A percentile compares a stretch with the other conserved stretches of the same genome.
Conservation (phyloP, 2,113 vertebrate genomes). For the Holacanthus passer region DNA sequence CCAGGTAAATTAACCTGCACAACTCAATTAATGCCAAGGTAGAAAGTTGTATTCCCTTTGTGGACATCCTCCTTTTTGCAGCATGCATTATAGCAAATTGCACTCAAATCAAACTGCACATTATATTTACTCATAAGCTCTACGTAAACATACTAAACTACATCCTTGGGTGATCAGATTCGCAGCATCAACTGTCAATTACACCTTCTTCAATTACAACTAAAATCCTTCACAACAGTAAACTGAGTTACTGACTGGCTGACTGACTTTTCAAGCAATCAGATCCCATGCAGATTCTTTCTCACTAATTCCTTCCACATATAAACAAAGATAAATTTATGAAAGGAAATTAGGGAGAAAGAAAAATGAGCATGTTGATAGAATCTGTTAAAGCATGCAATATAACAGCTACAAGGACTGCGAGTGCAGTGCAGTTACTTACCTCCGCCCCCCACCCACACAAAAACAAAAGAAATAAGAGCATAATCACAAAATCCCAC, state of each 20-base stretch:
- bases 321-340: not conserved
- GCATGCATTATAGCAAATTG: not conserved
- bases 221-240: not conserved
- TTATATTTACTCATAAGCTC: not conserved
- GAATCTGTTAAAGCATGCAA: slow-evolving; percentile 20
- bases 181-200: not conserved
- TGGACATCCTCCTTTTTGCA: not conserved
- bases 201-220: not conserved
- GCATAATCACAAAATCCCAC: slow-evolving; percentile 15
- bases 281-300: not conserved
- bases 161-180: not conserved
- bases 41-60: not conserved
- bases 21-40: not conserved
- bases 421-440: slow-evolving; percentile 39
- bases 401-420: not conserved
- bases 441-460: slow-evolving; percentile 54
- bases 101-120: not conserved
- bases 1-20: not conserved
- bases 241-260: not conserved
- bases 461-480: slow-evolving; percentile 49
- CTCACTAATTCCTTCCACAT: not conserved
- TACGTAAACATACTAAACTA: not conserved
- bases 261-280: not conserved
- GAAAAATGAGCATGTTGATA: not conserved
- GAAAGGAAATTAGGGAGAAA: not conserved